A percentile compares a stretch with the other conserved stretches of the same genome.
These are phyloP conservation scores for Cephus spinipes DNA, from an alignment of 2,888 invertebrate genomes.

Conservation along the genomic window DNA sequence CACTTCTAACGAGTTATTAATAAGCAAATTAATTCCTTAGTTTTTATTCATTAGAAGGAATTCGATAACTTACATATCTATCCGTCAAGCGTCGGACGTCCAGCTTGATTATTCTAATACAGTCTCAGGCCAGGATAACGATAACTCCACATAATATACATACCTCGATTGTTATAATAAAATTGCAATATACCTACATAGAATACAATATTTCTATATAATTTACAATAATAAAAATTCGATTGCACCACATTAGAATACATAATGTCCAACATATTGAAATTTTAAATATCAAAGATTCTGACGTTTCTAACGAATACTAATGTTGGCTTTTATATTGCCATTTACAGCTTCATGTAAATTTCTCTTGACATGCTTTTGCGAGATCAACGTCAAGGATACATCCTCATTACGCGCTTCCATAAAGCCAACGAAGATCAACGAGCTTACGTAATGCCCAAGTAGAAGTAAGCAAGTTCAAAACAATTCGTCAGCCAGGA, in stretches of 20 bases:
- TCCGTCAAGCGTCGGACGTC: not conserved
- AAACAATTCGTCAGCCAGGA: not conserved
- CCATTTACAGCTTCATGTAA: not conserved
- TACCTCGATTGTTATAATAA: not conserved
- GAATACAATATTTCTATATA: not conserved
- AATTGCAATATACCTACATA: not conserved
- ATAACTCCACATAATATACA: not conserved
- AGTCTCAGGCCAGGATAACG: not conserved
- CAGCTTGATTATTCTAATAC: no score
- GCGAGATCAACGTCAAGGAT: not conserved
- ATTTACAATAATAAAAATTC: not conserved
- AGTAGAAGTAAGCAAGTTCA: not conserved
- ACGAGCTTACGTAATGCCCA: not conserved
- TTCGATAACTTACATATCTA: not conserved
- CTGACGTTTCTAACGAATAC: not conserved
- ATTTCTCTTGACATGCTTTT: not conserved
- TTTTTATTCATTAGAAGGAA: not conserved
- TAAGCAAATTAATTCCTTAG: not conserved
- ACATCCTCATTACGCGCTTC: not conserved
- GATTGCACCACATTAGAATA: not conserved
- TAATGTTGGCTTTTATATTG: no score
- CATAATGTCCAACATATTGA: not conserved
- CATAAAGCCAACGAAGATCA: not conserved
- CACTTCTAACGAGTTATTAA: not conserved
- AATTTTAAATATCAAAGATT: not conserved